Evolutionary conservation across 2,113 vertebrate species (phyloP).

Genomic region (Bubo scandiacus): DNA sequence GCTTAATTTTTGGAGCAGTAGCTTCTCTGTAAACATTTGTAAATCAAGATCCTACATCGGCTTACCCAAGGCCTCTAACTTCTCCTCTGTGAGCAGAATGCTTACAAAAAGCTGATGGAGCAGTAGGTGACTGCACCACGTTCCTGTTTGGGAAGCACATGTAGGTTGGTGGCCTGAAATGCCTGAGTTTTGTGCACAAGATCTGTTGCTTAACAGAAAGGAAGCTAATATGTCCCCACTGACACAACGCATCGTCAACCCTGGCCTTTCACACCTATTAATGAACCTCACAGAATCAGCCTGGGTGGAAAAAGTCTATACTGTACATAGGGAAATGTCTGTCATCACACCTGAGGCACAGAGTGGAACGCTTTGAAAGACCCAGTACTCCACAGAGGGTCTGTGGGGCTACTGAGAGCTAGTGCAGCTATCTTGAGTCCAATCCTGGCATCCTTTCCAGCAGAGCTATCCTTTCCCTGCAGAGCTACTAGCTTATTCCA

Average conservation of each 20-base stretch:
- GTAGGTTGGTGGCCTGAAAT: neutral
- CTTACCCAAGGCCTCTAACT: neutral
- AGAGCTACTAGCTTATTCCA: neutral
- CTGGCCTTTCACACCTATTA: neutral
- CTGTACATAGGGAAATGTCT: neutral
- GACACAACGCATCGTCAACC: neutral
- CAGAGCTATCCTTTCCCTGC: neutral
- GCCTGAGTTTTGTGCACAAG: neutral
- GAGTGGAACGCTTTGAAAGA: neutral
- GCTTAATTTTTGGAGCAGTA: neutral
- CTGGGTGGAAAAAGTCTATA: neutral
- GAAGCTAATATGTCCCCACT: neutral
- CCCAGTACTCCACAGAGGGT: neutral
- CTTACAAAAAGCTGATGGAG: neutral
- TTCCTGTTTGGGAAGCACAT: neutral
- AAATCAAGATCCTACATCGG: neutral
- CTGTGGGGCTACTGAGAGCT: neutral
- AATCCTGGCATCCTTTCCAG: neutral
- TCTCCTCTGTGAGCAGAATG: neutral
- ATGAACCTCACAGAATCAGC: neutral
- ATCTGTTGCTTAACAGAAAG: neutral
- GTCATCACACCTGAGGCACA: neutral
- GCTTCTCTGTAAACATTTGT: neutral
- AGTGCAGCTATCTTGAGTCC: neutral
- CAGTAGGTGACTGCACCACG: rapidly evolving